Base-by-base conservation (phyloP, 2,888 invertebrate species). In the Smittia aterrima region DNA sequence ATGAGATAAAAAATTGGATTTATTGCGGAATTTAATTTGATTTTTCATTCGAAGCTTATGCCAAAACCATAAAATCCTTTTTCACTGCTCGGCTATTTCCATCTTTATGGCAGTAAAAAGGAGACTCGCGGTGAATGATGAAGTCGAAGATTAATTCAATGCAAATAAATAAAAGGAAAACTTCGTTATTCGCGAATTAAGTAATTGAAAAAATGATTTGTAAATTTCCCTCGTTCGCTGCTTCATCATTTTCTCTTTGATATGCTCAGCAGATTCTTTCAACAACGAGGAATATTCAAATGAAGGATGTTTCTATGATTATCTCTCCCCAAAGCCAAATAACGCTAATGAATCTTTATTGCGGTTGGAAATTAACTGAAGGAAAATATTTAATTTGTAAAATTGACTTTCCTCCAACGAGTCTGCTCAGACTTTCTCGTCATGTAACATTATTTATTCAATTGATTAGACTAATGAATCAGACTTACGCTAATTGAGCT, bases 191-290 rank as follows among this genome's bases (percentile, higher is more conserved):
- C 27, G 20, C 20, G 20, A 64, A 64, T 64, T 64, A 64, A 64
- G 64, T 64, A 64, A 64, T 64, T 64, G 64, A 25, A 64, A 25
- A 20, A 27, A 27, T 64, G 64, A 64, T 64, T 64, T 64, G 64
- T 27, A 64, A 64, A 25, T 64, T 64, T 27, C n/a, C 16, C 27
- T 24, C 64, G 64, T 64, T n/a, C n/a, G 7, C 4, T 47, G 47
- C 13, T 47, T 16, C n/a, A n/a, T 22, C 58, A 22, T 58, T 22
- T 58, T n/a, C 58, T 58, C 18, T 58, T 58, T 58, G 58, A 22
- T 58, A 58, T 58, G 4, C 58, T 58, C 58, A 7, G 58, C 20
- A 58, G n/a, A 58, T 58, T 22, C 22, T 11, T 58, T 58, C 47
- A n/a, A 11, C 2, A 18, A 3, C 25, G 16, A 25, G 7, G 11